Percentiles rank a stretch among this genome's conserved stretches.
These are phyloP conservation scores for Folsomia manolachei DNA, from an alignment of 2,888 invertebrate species.

Conservation along the genomic window DNA sequence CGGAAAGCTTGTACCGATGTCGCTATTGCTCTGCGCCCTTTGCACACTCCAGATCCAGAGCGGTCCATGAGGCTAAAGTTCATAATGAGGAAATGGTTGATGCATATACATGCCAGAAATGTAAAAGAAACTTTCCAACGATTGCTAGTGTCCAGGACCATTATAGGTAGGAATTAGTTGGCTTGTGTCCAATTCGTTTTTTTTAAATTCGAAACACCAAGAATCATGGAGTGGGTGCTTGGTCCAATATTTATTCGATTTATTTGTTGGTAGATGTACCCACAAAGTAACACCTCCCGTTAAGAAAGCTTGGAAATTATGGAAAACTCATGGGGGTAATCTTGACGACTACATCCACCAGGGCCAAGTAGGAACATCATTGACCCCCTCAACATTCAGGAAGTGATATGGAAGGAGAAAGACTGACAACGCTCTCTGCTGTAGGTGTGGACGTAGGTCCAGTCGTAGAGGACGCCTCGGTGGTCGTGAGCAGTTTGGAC, in stretches of 20 bases:
- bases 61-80: neutral
- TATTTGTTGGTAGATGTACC: neutral
- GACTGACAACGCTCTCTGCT: too few relatives aligned
- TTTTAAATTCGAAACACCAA: neutral
- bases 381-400: too few relatives aligned
- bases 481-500: too few relatives aligned
- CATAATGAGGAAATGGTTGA: conserved; percentile 1
- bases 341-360: neutral
- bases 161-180: neutral
- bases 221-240: neutral
- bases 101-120: neutral
- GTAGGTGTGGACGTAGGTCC: too few relatives aligned
- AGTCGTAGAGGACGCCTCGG: too few relatives aligned
- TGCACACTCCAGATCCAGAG: neutral
- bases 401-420: too few relatives aligned
- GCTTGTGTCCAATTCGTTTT: neutral
- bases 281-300: neutral
- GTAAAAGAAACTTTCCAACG: neutral
- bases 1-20: too few relatives aligned
- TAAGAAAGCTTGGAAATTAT: neutral
- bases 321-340: neutral
- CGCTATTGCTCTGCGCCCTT: neutral
- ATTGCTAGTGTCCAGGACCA: neutral
- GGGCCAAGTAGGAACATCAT: too few relatives aligned
- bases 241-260: too few relatives aligned